Evolutionary conservation across 2,113 vertebrate species (phyloP).

Genomic region (Gopherus flavomarginatus): DNA sequence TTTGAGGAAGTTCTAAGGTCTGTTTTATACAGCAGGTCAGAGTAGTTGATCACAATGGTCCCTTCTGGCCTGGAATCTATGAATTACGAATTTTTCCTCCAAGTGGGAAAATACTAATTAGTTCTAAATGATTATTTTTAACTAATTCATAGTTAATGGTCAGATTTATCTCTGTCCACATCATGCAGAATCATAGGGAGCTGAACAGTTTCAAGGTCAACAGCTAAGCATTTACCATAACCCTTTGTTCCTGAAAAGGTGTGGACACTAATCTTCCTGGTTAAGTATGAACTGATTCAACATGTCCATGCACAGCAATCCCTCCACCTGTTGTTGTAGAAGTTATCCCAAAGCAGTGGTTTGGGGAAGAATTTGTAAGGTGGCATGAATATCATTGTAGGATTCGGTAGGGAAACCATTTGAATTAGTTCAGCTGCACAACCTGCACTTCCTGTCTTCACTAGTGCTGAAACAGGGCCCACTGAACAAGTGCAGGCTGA

Average conservation of each 20-base stretch:
- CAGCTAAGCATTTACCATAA: neutral
- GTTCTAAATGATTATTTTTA: neutral
- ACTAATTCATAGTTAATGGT: neutral
- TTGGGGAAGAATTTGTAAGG: neutral
- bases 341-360: neutral
- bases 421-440: neutral
- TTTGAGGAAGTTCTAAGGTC: neutral
- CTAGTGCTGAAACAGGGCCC: neutral
- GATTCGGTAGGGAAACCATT: neutral
- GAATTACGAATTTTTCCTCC: neutral
- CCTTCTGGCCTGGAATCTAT: neutral
- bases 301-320: neutral
- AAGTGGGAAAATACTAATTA: neutral
- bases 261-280: neutral
- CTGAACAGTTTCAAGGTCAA: neutral
- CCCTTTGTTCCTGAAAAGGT: neutral
- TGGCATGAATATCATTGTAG: fast-evolving
- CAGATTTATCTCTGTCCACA: neutral
- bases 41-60: neutral
- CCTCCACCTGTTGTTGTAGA: neutral
- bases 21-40: neutral
- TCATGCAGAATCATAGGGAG: neutral
- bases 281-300: neutral
- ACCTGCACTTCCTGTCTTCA: neutral
- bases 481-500: neutral